Conservation (phyloP, 2,113 vertebrate species). For the Mellivora capensis region DNA sequence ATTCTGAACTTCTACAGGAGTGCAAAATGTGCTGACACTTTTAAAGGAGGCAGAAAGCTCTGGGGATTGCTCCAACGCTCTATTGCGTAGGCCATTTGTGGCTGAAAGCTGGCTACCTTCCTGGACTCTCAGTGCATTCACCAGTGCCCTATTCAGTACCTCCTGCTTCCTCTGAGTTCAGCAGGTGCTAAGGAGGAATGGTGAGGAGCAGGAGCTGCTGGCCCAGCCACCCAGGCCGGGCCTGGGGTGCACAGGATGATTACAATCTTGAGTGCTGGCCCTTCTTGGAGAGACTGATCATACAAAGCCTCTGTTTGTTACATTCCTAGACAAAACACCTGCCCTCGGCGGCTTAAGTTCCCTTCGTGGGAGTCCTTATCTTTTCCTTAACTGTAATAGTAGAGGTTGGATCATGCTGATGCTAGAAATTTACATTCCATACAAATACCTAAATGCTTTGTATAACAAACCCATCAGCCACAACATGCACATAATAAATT, state of each 20-base stretch:
- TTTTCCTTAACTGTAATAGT: slow-evolving; percentile 54
- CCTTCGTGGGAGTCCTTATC: slow-evolving; percentile 59
- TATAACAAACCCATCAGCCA: not conserved
- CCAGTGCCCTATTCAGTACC: not conserved
- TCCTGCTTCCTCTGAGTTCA: not conserved
- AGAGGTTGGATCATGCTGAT: slow-evolving; percentile 46
- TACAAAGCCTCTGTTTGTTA: slow-evolving; percentile 72
- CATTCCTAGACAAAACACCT: slow-evolving; percentile 66
- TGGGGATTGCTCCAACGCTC: not conserved
- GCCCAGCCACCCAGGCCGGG: not conserved
- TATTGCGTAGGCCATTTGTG: not conserved
- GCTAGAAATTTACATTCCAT: slow-evolving; percentile 53
- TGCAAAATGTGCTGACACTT: not conserved
- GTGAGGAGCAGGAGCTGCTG: not conserved
- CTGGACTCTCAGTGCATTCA: not conserved
- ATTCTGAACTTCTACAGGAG: not conserved
- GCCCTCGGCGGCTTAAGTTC: slow-evolving; percentile 43
- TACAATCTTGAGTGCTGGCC: slow-evolving; percentile 51
- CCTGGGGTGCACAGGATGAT: not conserved
- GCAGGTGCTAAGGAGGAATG: not conserved
- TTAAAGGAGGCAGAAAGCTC: not conserved
- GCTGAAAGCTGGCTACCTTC: not conserved
- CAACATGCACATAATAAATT: not conserved
- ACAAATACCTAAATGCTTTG: slow-evolving; percentile 22
- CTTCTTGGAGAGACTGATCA: not conserved